phyloP scores from a whole-genome alignment of 2,797 vertebrate genomes.

The Toxotes lorentzi region DNA sequence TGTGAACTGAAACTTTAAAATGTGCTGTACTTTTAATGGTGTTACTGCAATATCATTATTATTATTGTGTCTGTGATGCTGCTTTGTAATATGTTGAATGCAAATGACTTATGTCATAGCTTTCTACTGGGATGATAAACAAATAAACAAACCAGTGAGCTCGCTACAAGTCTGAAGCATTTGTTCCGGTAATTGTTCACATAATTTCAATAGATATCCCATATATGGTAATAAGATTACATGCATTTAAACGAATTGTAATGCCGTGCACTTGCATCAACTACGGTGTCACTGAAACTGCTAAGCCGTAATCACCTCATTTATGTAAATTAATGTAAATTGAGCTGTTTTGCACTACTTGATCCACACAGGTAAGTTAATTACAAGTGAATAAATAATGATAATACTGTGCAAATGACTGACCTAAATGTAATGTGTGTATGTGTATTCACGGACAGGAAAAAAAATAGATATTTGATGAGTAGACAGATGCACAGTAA shows the following conservation, averaged over 20 bases:
- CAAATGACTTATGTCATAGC: slow-evolving; percentile 25
- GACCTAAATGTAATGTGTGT: slow-evolving; percentile 1
- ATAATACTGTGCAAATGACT: slow-evolving; percentile 17
- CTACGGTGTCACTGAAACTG: slow-evolving; percentile 11
- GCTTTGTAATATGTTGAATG: slow-evolving; percentile 4
- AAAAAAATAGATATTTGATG: slow-evolving; percentile 7
- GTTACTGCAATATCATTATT: not conserved
- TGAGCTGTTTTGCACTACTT: not conserved
- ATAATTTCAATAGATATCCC: slow-evolving; percentile 33
- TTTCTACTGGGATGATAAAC: slow-evolving; percentile 24
- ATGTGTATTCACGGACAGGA: not conserved
- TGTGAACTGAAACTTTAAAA: slow-evolving; percentile 22
- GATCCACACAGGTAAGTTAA: slow-evolving; percentile 14
- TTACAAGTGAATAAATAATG: slow-evolving; percentile 5
- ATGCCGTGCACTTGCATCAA: slow-evolving; percentile 19
- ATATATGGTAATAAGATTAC: slow-evolving; percentile 41
- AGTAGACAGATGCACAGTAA: not conserved
- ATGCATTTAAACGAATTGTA: slow-evolving; percentile 41
- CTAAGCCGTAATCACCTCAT: slow-evolving; percentile 13
- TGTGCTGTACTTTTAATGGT: not conserved
- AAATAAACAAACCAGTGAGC: slow-evolving; percentile 17
- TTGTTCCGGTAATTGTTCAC: slow-evolving; percentile 31
- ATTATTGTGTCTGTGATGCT: slow-evolving; percentile 6
- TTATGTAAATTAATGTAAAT: slow-evolving; percentile 20
- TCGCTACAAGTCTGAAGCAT: slow-evolving; percentile 15